Conservation (phyloP, 2,113 vertebrate genomes). For the Pongo pygmaeus region DNA sequence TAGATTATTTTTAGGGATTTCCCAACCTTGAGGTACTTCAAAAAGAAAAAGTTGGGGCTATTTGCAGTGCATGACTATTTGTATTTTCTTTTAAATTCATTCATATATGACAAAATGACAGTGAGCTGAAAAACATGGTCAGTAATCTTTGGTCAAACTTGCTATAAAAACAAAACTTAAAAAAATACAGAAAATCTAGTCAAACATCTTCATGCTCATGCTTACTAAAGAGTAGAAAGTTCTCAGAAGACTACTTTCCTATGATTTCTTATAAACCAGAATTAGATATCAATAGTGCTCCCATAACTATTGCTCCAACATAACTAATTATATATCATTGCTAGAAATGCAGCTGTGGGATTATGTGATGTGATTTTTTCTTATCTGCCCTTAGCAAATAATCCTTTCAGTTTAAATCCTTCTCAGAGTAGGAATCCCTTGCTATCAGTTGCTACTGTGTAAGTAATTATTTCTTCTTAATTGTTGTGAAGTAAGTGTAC, state of each 20-base stretch:
- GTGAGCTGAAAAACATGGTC: not conserved
- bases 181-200: not conserved
- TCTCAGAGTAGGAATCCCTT: not conserved
- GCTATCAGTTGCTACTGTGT: not conserved
- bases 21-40: not conserved
- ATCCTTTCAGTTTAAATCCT: constrained; percentile 21
- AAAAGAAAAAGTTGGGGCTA: not conserved
- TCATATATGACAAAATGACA: not conserved
- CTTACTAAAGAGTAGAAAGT: not conserved
- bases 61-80: not conserved
- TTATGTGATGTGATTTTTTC: constrained; percentile 24
- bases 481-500: not conserved
- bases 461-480: not conserved
- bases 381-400: not conserved
- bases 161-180: not conserved
- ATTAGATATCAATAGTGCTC: constrained; percentile 17
- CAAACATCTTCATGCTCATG: not conserved
- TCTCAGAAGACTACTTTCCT: not conserved
- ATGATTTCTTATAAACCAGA: not conserved
- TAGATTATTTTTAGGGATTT: not conserved
- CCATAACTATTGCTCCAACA: not conserved
- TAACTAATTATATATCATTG: not conserved
- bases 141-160: not conserved
- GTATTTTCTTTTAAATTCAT: not conserved
- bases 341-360: not conserved